Conservation (phyloP, 2,797 vertebrate species). For the Limosa lapponica region DNA sequence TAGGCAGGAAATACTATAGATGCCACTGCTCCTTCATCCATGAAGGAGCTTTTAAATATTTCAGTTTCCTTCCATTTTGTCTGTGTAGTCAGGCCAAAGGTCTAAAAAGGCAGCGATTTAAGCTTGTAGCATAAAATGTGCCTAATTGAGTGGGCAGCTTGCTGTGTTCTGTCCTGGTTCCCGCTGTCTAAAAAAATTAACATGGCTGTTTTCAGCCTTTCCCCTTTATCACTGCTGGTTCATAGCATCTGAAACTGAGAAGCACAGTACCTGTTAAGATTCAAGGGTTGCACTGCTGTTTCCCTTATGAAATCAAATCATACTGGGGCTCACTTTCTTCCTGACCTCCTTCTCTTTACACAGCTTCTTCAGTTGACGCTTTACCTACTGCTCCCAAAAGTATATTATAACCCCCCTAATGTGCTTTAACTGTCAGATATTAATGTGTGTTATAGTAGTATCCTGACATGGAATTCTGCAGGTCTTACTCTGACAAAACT, state of each 20-base stretch:
- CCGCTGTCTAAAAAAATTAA: conserved; percentile 1
- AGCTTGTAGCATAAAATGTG: neutral
- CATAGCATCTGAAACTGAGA: neutral
- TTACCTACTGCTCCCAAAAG: neutral
- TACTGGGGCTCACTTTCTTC: neutral
- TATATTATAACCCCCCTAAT: neutral
- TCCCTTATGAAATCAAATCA: neutral
- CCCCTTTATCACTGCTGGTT: neutral
- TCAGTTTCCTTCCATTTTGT: conserved; percentile 7
- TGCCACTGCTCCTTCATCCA: neutral
- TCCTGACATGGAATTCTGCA: neutral
- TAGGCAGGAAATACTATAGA: neutral
- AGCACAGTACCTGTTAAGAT: neutral
- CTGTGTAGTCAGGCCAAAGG: neutral
- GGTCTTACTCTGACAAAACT: neutral
- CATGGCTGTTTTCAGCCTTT: neutral
- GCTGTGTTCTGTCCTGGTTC: neutral
- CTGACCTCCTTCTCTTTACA: neutral
- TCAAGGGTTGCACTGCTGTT: neutral
- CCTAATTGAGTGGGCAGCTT: neutral
- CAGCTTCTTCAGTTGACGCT: neutral
- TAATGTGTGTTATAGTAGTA: neutral
- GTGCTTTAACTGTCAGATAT: neutral
- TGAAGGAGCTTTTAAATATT: neutral
- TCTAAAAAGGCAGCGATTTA: conserved; percentile 8